phyloP scores from a whole-genome alignment of 2,113 vertebrate genomes.

The Sitta europaea region DNA sequence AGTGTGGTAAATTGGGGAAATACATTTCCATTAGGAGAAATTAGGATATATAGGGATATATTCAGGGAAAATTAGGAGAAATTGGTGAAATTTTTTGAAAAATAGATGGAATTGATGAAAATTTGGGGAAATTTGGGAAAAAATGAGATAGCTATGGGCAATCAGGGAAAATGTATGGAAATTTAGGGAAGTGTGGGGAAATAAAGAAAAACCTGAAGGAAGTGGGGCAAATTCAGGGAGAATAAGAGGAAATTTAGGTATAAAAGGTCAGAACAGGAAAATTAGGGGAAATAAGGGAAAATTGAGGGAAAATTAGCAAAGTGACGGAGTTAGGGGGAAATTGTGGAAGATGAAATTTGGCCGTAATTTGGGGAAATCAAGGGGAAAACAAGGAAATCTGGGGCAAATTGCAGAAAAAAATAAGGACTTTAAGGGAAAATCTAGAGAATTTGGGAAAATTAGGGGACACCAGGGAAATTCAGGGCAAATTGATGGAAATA shows the following conservation, averaged over 20 bases:
- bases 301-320: neutral
- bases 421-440: neutral
- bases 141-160: neutral
- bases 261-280: neutral
- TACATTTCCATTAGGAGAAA: neutral
- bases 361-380: neutral
- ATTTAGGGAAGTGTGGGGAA: neutral
- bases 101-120: neutral
- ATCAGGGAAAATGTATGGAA: neutral
- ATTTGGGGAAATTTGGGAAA: neutral
- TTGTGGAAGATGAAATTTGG: neutral
- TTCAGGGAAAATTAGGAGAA: neutral
- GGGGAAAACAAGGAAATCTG: neutral
- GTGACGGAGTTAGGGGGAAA: neutral
- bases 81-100: neutral
- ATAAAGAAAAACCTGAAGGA: neutral
- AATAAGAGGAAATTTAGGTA: neutral
- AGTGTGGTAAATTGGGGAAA: neutral
- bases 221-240: neutral
- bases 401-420: neutral
- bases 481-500: neutral
- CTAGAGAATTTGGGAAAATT: neutral
- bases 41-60: neutral
- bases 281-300: neutral
- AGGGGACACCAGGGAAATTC: neutral